These are phyloP conservation scores for Pinctada fucata DNA, from an alignment of 2,888 invertebrate genomes.

Conservation along the genomic window DNA sequence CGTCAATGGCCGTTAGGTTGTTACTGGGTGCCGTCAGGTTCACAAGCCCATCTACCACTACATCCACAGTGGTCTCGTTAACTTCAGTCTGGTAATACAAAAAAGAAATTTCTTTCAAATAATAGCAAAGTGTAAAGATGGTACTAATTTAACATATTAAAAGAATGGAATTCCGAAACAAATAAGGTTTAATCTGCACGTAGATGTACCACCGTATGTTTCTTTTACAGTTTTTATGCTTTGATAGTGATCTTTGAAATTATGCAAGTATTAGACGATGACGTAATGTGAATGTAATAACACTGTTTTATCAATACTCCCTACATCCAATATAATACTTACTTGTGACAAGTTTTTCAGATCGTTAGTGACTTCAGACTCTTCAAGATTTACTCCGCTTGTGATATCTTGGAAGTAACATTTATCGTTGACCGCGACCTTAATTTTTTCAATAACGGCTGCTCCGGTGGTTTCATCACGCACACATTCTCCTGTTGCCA, in stretches of 20 bases:
- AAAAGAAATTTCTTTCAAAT: neutral
- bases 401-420: neutral
- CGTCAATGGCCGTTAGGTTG: conserved; percentile 42
- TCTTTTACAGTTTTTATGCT: too few species aligned
- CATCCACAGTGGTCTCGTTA: neutral
- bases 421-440: neutral
- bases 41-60: neutral
- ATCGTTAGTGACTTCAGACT: neutral
- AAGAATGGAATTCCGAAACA: too few species aligned
- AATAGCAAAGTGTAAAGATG: neutral
- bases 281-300: neutral
- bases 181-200: too few species aligned
- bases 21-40: conserved; percentile 20
- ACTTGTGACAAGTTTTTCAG: neutral
- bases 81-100: neutral
- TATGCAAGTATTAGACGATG: too few species aligned
- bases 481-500: neutral
- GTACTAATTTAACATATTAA: too few species aligned
- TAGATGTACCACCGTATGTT: too few species aligned
- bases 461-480: neutral
- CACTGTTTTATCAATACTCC: neutral
- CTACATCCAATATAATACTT: neutral
- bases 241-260: too few species aligned
- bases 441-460: neutral
- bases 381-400: neutral